Evolutionary conservation across 2,797 vertebrate genomes (phyloP).

Genomic region (Lepilemur ruficaudatus): DNA sequence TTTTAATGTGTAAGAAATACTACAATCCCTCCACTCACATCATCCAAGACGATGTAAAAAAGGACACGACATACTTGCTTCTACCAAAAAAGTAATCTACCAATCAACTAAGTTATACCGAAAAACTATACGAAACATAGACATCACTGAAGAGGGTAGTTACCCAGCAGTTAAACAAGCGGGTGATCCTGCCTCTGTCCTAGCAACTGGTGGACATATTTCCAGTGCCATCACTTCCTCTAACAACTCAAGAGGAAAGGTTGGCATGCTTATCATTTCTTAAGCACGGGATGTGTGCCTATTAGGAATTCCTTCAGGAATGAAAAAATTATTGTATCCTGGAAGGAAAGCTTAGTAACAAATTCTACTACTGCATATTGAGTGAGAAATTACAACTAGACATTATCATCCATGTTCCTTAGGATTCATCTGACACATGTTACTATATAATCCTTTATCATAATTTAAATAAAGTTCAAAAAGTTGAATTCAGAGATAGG

Average conservation of each 20-base stretch:
- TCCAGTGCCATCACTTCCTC: not conserved
- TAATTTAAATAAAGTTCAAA: slow-evolving; percentile 40
- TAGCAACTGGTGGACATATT: not conserved
- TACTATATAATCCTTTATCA: not conserved
- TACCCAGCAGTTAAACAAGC: not conserved
- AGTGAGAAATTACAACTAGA: not conserved
- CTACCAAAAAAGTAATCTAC: not conserved
- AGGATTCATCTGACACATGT: not conserved
- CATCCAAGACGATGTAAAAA: slow-evolving; percentile 51
- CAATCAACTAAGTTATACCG: not conserved
- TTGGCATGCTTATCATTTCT: not conserved
- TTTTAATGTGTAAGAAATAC: slow-evolving; percentile 61
- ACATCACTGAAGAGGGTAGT: not conserved
- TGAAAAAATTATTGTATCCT: not conserved
- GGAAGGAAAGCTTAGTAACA: slow-evolving; percentile 14
- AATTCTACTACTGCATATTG: not conserved
- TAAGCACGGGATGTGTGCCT: not conserved
- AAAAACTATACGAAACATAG: not conserved
- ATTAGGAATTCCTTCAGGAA: slow-evolving; percentile 26
- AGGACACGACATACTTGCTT: not conserved
- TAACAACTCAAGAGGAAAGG: not conserved
- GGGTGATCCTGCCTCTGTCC: not conserved
- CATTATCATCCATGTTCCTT: not conserved
- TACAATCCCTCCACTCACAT: slow-evolving; percentile 32
- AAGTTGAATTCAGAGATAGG: slow-evolving; percentile 15